Base-by-base conservation (phyloP, 1,140 invertebrate species). In the Heliconius hewitsoni region DNA sequence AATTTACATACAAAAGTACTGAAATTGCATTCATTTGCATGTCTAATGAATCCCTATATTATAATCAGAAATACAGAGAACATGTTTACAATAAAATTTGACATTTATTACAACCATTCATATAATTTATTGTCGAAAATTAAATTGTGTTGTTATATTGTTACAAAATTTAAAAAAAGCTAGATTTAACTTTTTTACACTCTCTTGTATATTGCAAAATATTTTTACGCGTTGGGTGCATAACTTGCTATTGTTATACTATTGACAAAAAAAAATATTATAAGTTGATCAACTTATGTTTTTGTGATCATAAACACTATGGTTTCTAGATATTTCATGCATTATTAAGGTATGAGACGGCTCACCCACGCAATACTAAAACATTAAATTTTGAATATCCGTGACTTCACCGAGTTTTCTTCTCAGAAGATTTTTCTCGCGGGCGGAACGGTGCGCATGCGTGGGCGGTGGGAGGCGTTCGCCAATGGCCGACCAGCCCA, bases 1-100 rank as follows among this genome's bases (percentile, higher is more conserved):
- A 83, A 94, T 94, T 93, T 85, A 89, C 91, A 94, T 93, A 93
- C 91, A 94, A 93, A 93, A 91, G 87, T 90, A 89, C 89, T 92
- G 89, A 92, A 93, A 93, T 89, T 85, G 88, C 86, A 89, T 90
- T 85, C 57, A 93, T 93, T 92, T 91, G 78, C 91, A 94, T 93
- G 79, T 89, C 81, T 93, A 91, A 92, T 92, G 79, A 77, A 55
- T 71, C 71, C 42, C 50, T 77, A 74, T 77, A 77, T 77, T 50
- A 81, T 77, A 81, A 81, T 23, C 71, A 71, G 55, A 77, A 80
- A 76, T 34, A 27, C 66, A 71, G 70, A 71, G 70, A 70, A 72
- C 76, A 66, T 71, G 30, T 77, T 71, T 71, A 72, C 76, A 46
- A n/a, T 78, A n/a, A 70, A 55, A 57, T 74, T 72, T 74, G 23